These are phyloP conservation scores for Papilio polytes DNA, from an alignment of 1,140 invertebrate species.

Conservation along the genomic window DNA sequence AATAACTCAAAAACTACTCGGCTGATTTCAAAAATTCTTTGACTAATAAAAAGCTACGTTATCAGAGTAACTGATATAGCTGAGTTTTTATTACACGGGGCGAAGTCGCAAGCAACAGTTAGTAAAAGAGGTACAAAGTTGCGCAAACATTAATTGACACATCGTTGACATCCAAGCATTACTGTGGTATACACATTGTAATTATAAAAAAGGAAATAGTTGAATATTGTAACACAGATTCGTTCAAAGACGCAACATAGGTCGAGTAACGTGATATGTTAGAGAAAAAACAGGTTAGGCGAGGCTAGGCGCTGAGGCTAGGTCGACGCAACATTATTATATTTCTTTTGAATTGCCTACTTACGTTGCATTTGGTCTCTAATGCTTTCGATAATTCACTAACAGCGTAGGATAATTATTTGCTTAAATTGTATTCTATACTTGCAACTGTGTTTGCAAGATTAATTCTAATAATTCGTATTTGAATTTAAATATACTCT, in stretches of 20 bases:
- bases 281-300: constrained; percentile 72
- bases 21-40: too few species aligned
- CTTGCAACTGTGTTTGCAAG: too few species aligned
- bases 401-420: neutral
- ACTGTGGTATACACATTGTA: neutral
- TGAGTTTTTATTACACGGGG: too few species aligned
- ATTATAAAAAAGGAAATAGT: constrained; percentile 26
- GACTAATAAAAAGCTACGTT: too few species aligned
- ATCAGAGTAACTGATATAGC: too few species aligned
- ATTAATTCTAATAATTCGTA: too few species aligned
- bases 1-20: too few species aligned
- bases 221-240: constrained; percentile 41
- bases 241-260: constrained; percentile 34
- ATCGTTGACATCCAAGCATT: neutral
- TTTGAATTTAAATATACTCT: neutral
- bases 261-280: constrained; percentile 60
- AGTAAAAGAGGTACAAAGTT: neutral
- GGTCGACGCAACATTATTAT: constrained; percentile 55
- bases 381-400: constrained; percentile 28
- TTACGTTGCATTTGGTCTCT: constrained; percentile 31
- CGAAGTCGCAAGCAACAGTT: too few species aligned
- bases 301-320: constrained; percentile 46
- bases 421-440: neutral
- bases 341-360: constrained; percentile 51
- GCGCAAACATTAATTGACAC: neutral